These are phyloP conservation scores for Drosophila sucinea DNA, from an alignment of 1,140 invertebrate species.

Conservation along the genomic window DNA sequence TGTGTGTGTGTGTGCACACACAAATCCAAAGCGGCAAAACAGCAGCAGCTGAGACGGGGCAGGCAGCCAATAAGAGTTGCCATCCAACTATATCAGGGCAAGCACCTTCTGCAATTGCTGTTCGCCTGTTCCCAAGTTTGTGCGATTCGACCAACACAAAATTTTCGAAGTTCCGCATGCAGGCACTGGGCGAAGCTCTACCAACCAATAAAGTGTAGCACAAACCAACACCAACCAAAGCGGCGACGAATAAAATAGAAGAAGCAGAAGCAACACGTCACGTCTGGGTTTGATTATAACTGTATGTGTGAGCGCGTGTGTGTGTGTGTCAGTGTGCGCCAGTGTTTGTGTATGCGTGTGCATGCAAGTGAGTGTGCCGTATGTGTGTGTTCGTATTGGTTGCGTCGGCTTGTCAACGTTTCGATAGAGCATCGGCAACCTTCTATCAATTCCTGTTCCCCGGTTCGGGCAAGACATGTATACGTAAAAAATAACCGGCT, in stretches of 20 bases:
- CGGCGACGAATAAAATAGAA: slow-evolving; percentile 67
- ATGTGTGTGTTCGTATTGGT: slow-evolving; percentile 17
- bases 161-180: slow-evolving; percentile 77
- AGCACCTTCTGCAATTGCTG: slow-evolving; percentile 54
- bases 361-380: slow-evolving; percentile 17
- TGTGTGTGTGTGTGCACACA: slow-evolving; percentile 38
- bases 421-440: slow-evolving; percentile 52
- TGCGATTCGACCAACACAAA: slow-evolving; percentile 82
- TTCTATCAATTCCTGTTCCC: slow-evolving; percentile 26
- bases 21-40: slow-evolving; percentile 43
- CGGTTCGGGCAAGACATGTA: slow-evolving; percentile 18
- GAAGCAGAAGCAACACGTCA: slow-evolving; percentile 65
- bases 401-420: slow-evolving; percentile 55
- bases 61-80: slow-evolving; percentile 82
- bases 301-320: slow-evolving; percentile 25
- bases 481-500: slow-evolving; percentile 5
- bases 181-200: slow-evolving; percentile 67
- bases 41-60: slow-evolving; percentile 51
- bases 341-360: slow-evolving; percentile 11
- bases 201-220: slow-evolving; percentile 80
- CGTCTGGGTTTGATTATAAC: slow-evolving; percentile 42
- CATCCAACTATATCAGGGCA: slow-evolving; percentile 82
- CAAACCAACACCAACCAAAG: slow-evolving; percentile 71
- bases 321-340: slow-evolving; percentile 3
- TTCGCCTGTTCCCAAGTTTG: slow-evolving; percentile 75